A percentile compares a stretch with the other conserved stretches of the same genome.
These are phyloP conservation scores for Euthynnus affinis DNA, from an alignment of 2,797 vertebrate genomes.

Conservation along the genomic window DNA sequence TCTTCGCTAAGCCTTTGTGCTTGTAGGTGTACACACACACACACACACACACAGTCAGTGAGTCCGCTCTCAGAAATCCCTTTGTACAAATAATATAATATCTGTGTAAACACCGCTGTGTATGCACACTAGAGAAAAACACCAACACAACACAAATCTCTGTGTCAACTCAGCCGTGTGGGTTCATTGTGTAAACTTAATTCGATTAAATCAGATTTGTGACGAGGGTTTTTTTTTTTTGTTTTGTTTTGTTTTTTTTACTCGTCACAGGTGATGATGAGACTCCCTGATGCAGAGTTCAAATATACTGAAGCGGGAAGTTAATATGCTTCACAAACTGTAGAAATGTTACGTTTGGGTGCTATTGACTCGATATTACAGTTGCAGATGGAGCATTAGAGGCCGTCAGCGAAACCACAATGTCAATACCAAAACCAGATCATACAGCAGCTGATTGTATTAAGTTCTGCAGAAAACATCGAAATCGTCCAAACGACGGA, in stretches of 20 bases:
- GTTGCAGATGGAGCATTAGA: conserved; percentile 19
- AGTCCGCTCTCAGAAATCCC: conserved; percentile 49
- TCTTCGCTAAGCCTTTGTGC: conserved; percentile 36
- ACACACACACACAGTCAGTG: conserved; percentile 13
- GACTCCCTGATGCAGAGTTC: background rate
- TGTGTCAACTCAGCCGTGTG: conserved; percentile 56
- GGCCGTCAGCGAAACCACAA: conserved; percentile 14
- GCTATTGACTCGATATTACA: background rate
- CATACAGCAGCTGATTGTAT: background rate
- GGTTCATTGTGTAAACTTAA: conserved; percentile 51
- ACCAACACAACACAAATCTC: conserved; percentile 50
- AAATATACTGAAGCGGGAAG: background rate
- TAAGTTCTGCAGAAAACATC: background rate
- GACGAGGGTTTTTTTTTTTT: conserved; percentile 1
- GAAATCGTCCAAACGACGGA: background rate
- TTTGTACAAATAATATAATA: conserved; percentile 56
- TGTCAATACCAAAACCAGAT: conserved; percentile 30
- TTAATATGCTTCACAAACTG: background rate
- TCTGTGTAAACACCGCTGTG: conserved; percentile 49
- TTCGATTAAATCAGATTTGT: background rate
- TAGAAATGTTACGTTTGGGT: conserved; percentile 9
- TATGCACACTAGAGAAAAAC: conserved; percentile 36
- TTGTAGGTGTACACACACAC: background rate
- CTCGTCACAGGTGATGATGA: background rate
- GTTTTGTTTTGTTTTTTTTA: no score